Base-by-base conservation (phyloP, 2,888 invertebrate species). In the Drosophila mimica region DNA sequence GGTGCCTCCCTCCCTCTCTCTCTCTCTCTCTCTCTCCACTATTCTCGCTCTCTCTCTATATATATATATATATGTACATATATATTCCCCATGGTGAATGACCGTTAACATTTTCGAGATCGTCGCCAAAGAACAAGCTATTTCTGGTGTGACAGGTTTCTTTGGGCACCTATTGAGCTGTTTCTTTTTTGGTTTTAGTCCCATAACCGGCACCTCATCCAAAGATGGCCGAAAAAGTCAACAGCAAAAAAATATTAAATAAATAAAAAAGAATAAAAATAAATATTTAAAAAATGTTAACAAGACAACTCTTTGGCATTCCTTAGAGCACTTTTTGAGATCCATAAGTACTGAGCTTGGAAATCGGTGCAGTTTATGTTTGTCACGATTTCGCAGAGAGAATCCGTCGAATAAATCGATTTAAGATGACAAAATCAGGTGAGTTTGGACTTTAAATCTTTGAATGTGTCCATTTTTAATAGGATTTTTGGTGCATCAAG, bases 41-140 rank as follows among this genome's bases (percentile, higher is more conserved):
- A 1, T 5, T 9, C 40, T 40, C n/a, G 1, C 0, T 3, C 36
- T 36, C 17, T 17, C 38, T 17, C 38, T 9, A 1, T 33, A 1
- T 13, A 13, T 34, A 34, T 34, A 34, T 34, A 34, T 34, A 13
- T 34, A 13, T 13, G 13, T 13, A 13, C 5, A 13, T 34, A 2
- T 13, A 2, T 8, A 25, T 25, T 25, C 11, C 3, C 38, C 31
- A 28, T 88, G 83, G 83, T 88, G 83, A 85, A 85, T 85, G 84
- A 88, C 89, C 84, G 84, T 88, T 86, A 86, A 81, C 76, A 79
- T 81, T 72, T 76, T 69, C 51, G 66, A 70, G 82, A 70, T 83
- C 71, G 76, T 64, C 77, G 68, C 67, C 52, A 53, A 79, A 78
- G 79, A 69, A 79, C 72, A 68, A 67, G 74, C 54, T 57, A 78